These are phyloP conservation scores for Telmatochromis sp. DNA, from an alignment of 2,113 vertebrate species.

Conservation along the genomic window DNA sequence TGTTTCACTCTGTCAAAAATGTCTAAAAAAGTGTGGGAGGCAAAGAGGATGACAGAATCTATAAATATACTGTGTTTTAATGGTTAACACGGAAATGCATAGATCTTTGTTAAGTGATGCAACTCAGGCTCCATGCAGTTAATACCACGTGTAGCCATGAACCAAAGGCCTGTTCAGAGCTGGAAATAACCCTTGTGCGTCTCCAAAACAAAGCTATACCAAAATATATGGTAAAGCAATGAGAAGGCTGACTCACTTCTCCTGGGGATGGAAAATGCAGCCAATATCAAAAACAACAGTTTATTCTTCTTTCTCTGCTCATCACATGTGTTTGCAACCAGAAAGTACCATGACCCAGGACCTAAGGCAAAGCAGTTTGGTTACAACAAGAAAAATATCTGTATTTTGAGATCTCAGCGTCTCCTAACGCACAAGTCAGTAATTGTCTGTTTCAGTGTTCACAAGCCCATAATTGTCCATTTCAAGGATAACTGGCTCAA, in stretches of 20 bases:
- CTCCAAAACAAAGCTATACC: neutral
- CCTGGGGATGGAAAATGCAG: neutral
- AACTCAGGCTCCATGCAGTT: neutral
- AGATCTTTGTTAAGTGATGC: neutral
- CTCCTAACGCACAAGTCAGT: neutral
- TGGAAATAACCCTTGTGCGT: neutral
- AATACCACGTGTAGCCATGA: neutral
- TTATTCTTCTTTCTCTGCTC: neutral
- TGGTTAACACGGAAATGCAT: neutral
- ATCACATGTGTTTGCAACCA: slow-evolving; percentile 1
- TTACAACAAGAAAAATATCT: neutral
- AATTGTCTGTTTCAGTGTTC: neutral
- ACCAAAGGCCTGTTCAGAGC: neutral
- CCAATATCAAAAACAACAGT: neutral
- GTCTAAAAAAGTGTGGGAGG: neutral
- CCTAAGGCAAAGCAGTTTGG: neutral
- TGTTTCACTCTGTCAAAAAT: neutral
- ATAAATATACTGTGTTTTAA: neutral
- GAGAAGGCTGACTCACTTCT: neutral
- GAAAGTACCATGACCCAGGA: slow-evolving; percentile 2
- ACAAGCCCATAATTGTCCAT: slow-evolving; percentile 40
- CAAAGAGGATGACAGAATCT: neutral
- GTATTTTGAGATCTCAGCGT: neutral
- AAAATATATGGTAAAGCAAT: neutral
- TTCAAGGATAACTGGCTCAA: slow-evolving; percentile 11